Conservation (phyloP, 2,113 vertebrate species). For the Chiloscyllium plagiosum region DNA sequence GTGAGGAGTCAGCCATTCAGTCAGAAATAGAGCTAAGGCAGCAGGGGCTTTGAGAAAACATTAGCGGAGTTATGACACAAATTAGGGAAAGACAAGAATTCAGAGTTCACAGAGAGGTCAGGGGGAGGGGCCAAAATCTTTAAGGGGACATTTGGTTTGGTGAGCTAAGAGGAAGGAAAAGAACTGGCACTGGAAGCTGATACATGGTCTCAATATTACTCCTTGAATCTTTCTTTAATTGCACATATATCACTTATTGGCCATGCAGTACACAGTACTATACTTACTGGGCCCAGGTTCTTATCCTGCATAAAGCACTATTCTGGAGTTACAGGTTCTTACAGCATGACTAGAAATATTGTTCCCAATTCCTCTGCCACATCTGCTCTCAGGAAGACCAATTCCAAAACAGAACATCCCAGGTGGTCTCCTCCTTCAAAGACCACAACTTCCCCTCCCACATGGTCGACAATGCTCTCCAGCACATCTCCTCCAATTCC, state of each 20-base stretch:
- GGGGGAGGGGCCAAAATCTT: background rate
- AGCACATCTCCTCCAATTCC: too few species aligned
- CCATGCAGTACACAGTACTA: background rate
- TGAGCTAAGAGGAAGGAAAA: background rate
- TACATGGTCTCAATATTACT: background rate
- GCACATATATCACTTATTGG: background rate
- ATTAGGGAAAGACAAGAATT: background rate
- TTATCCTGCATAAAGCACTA: background rate
- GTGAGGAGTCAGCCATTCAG: background rate
- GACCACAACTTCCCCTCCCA: too few species aligned
- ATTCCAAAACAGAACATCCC: too few species aligned
- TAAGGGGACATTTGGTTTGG: background rate
- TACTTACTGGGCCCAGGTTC: background rate
- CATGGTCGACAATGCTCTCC: too few species aligned
- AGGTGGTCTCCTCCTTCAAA: too few species aligned
- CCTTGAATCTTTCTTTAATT: background rate
- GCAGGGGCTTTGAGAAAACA: background rate
- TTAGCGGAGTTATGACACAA: background rate
- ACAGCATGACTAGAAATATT: background rate
- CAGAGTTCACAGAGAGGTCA: background rate
- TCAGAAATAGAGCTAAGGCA: background rate
- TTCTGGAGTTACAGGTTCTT: background rate
- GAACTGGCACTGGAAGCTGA: background rate
- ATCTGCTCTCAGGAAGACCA: too few species aligned
- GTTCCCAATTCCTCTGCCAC: too few species aligned